A percentile compares a stretch with the other conserved stretches of the same genome.
Conservation (phyloP, 2,113 vertebrate genomes). For the Nymphicus hollandicus region DNA sequence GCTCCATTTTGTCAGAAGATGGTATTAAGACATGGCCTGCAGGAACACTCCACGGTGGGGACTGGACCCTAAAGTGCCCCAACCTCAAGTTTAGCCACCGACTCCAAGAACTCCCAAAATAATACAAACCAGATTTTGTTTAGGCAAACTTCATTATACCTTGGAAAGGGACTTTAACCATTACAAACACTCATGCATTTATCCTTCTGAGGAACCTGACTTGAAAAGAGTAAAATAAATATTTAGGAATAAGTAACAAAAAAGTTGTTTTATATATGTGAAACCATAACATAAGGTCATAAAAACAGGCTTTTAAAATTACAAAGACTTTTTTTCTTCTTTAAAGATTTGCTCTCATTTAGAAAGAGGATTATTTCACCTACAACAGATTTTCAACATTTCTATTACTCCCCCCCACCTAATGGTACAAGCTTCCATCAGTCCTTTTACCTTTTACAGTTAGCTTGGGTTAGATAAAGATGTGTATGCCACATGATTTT, state of each 20-base stretch:
- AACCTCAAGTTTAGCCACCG: background rate
- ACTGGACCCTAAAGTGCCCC: background rate
- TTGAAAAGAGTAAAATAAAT: background rate
- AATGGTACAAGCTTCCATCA: background rate
- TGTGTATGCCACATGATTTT: background rate
- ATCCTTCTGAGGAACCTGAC: background rate
- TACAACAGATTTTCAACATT: background rate
- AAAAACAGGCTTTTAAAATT: background rate
- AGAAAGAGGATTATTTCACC: background rate
- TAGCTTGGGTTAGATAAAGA: background rate
- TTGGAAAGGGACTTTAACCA: background rate
- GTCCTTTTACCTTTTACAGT: background rate
- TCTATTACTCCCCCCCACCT: background rate
- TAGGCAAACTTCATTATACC: background rate
- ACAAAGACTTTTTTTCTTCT: background rate
- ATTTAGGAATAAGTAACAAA: background rate
- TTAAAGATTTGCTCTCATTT: background rate
- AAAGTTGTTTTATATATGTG: background rate
- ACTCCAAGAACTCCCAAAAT: background rate
- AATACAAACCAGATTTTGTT: background rate
- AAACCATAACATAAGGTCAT: background rate
- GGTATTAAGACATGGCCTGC: accelerated
- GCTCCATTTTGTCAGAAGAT: background rate
- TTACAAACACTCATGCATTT: background rate
- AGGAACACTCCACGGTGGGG: background rate